phyloP scores from a whole-genome alignment of 2,113 vertebrate genomes.

The Aplodontia rufa region DNA sequence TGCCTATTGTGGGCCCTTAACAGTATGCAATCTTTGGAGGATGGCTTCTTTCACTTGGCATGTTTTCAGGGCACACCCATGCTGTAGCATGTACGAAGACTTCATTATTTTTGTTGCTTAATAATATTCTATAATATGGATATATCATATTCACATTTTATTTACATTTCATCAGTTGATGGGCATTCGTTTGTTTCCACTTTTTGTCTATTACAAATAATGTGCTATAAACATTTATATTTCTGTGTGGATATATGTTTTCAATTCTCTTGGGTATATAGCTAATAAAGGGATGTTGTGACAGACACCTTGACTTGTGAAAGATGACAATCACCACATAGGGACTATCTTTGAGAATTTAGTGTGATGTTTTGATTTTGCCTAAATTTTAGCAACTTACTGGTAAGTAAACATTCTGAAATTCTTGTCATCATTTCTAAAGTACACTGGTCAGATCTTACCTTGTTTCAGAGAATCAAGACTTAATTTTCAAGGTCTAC shows the following conservation, averaged over 20 bases:
- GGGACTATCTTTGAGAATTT: not conserved
- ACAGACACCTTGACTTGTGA: not conserved
- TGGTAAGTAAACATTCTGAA: not conserved
- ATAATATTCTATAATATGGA: not conserved
- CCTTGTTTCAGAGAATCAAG: slow-evolving; percentile 18
- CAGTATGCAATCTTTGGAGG: not conserved
- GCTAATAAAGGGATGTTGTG: not conserved
- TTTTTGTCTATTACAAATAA: not conserved
- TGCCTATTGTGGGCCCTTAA: not conserved
- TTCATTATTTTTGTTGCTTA: not conserved
- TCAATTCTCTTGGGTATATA: not conserved
- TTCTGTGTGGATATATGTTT: not conserved
- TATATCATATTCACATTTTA: not conserved
- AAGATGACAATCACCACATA: not conserved
- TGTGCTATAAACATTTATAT: not conserved
- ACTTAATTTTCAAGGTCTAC: not conserved
- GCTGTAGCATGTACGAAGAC: not conserved
- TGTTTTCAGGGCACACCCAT: not conserved
- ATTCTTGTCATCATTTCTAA: slow-evolving; percentile 22
- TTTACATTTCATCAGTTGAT: not conserved
- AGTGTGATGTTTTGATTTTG: not conserved
- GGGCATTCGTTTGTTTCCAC: not conserved
- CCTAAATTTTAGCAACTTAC: not conserved
- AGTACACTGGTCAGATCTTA: not conserved
- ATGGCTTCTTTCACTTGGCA: not conserved